Conservation (phyloP, 2,113 vertebrate genomes). For the Trogon surrucura region DNA sequence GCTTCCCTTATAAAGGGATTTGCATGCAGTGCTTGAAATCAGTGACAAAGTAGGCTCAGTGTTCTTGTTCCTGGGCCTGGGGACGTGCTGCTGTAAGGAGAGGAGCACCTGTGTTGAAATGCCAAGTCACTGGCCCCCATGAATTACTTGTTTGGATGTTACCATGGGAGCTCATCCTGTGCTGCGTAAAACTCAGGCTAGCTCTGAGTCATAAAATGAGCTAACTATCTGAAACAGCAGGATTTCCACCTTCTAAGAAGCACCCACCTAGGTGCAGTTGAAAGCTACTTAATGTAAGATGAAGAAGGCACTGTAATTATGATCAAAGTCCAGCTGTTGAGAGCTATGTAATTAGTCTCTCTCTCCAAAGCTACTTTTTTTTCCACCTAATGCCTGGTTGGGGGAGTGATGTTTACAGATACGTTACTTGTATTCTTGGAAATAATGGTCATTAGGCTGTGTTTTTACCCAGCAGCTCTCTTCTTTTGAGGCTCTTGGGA, state of each 20-base stretch:
- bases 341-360: constrained; percentile 55
- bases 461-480: neutral
- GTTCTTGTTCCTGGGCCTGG: neutral
- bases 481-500: neutral
- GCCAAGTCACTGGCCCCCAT: neutral
- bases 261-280: constrained; percentile 24
- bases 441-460: constrained; percentile 54
- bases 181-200: neutral
- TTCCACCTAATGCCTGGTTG: neutral
- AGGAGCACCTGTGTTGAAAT: neutral
- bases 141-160: neutral
- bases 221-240: neutral
- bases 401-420: constrained; percentile 60
- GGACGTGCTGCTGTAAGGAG: neutral
- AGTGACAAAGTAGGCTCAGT: neutral
- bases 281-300: constrained; percentile 39
- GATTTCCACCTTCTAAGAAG: constrained; percentile 46
- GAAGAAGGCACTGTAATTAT: constrained; percentile 52
- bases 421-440: constrained; percentile 61
- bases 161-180: neutral
- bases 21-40: neutral
- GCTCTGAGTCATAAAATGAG: constrained; percentile 22
- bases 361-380: neutral
- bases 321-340: constrained; percentile 68
- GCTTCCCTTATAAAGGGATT: neutral